Evolutionary conservation across 2,888 invertebrate species (phyloP).

Genomic region (Opisthograptis luteolata): DNA sequence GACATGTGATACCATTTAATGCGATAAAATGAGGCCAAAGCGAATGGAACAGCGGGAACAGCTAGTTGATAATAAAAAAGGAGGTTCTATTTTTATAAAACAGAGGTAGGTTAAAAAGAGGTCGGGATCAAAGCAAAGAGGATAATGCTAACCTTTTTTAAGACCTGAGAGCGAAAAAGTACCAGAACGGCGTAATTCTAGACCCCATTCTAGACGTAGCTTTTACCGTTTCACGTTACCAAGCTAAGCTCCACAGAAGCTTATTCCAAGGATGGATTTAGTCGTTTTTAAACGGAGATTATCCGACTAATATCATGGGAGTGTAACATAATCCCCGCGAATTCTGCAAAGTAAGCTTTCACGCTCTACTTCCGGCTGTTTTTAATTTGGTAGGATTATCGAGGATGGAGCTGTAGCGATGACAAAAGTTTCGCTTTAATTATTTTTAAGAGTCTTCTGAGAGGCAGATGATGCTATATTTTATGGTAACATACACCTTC

Average conservation of each 20-base stretch:
- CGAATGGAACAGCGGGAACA: too few species aligned
- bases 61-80: too few species aligned
- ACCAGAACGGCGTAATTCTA: not conserved
- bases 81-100: too few species aligned
- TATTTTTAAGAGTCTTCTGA: not conserved
- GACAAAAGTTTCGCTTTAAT: constrained; percentile 1
- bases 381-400: constrained; percentile 36
- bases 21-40: too few species aligned
- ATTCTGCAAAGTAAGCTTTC: constrained; percentile 30
- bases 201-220: constrained; percentile 13
- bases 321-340: constrained; percentile 38
- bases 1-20: too few species aligned
- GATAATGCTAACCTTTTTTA: too few species aligned
- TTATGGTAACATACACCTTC: not conserved
- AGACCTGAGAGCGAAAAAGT: not conserved
- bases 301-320: constrained; percentile 46
- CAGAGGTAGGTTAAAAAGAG: too few species aligned
- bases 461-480: not conserved
- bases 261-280: constrained; percentile 43
- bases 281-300: constrained; percentile 48
- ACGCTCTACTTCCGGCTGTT: constrained; percentile 29
- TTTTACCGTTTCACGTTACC: constrained; percentile 11
- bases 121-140: too few species aligned
- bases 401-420: constrained; percentile 2
- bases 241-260: constrained; percentile 25